Base-by-base conservation (phyloP, 2,797 vertebrate species). In the Zenarchopterus dispar region DNA sequence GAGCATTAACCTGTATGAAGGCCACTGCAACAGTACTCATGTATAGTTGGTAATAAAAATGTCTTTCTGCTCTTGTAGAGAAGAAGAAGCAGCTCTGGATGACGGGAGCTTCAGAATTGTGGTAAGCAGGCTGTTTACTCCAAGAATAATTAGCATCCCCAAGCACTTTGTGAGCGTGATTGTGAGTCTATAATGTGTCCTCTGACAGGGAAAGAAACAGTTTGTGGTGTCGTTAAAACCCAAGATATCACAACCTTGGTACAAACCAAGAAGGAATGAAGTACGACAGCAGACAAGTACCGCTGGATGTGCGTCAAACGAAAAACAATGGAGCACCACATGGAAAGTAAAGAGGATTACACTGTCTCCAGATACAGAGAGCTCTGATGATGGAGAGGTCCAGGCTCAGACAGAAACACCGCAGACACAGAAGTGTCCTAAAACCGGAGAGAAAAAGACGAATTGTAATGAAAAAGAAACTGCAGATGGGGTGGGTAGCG, bases 101-200 rank as follows among this genome's bases (percentile, higher is more conserved):
- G 70, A 72, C 0, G 58, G 77, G 36, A 88, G 89, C 67, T 77
- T 93, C 61, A 88, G 63, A 88, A 73, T 89, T 44, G 92, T 93
- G 88, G 93, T 93, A 78, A 87, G 89, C 4, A 48, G 23, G 21
- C 16, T 22, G 24, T 58, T 24, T 2, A 51, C 11, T 46, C 8
- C 21, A 17, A 4, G 5, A 39, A 26, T 43, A 19, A 44, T 17
- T 9, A 21, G 13, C 2, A 51, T n/a, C 1, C 47, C 0, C 11
- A 10, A 21, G 8, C 4, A 24, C 8, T 33, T 43, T 13, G 0
- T 26, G 15, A 43, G 46, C 2, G 0, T 53, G 13, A 56, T 5
- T n/a, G 21, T 8, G 11, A 21, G 2, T 24, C 1, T 39, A 45
- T 7, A 57, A 17, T 56, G 2, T 81, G 19, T 78, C 26, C 0